These are phyloP conservation scores for Polyodon spathula DNA, from an alignment of 2,113 vertebrate species.

Conservation along the genomic window DNA sequence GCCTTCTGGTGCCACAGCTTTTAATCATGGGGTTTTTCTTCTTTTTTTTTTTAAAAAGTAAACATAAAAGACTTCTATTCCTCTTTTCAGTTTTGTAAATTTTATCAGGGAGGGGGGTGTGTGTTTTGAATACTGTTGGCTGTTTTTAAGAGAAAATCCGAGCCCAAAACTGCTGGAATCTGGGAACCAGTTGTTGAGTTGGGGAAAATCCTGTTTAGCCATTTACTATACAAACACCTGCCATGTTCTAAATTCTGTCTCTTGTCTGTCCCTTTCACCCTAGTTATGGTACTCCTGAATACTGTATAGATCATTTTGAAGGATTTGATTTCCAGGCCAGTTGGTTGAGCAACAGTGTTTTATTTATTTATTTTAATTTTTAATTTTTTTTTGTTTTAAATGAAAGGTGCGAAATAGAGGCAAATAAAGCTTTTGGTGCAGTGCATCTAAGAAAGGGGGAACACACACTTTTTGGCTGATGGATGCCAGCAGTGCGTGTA, in stretches of 20 bases:
- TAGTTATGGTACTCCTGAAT: constrained; percentile 67
- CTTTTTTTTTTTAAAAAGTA: constrained; percentile 20
- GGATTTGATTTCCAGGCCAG: constrained; percentile 76
- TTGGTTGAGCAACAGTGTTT: constrained; percentile 68
- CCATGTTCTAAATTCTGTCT: constrained; percentile 69
- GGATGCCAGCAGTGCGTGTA: constrained; percentile 85
- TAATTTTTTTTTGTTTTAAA: too few species aligned
- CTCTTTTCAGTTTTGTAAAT: too few species aligned
- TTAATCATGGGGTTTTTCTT: too few species aligned
- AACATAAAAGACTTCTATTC: not conserved
- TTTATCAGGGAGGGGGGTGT: too few species aligned
- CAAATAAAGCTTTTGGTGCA: not conserved
- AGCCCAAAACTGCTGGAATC: constrained; percentile 69
- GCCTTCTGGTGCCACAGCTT: constrained; percentile 35
- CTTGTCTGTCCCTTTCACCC: constrained; percentile 60
- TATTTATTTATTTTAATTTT: too few species aligned
- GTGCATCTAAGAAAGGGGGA: constrained; percentile 49
- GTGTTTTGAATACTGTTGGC: not conserved
- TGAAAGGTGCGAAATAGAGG: too few species aligned
- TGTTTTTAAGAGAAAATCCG: not conserved
- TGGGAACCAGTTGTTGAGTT: constrained; percentile 76
- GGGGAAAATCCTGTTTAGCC: constrained; percentile 55
- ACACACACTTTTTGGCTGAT: constrained; percentile 58
- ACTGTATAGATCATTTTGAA: constrained; percentile 64
- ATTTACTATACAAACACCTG: constrained; percentile 63